Base-by-base conservation (phyloP, 1,140 invertebrate species). In the Ditylenchus dipsaci region DNA sequence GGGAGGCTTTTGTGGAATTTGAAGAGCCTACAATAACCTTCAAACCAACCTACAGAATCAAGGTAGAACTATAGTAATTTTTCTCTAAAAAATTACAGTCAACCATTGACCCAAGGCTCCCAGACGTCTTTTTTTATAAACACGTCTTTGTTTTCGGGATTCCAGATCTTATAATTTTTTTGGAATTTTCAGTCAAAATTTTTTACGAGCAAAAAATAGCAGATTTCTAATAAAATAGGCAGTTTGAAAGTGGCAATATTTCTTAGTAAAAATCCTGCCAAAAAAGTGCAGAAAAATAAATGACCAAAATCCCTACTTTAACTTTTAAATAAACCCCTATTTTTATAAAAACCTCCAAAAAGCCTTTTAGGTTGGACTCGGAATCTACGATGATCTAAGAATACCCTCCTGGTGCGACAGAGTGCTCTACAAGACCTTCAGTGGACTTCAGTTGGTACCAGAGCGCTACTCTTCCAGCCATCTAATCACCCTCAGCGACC, bases 31-130 rank as follows among this genome's bases (percentile, higher is more conserved):
- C 43, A 15, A 72, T 72, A 19, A 15, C 27, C 0, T 72, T 72
- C 43, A 72, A 73, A 38, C 71, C 71, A 1, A 69, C 69, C 33
- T 72, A 72, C 53, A 71, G 71, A 58, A 74, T 71, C 47, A 26
- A 68, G 71, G 71, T 72, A 30, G 13, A 33, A 21, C 8, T 67
- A 30, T 38, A 67, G 21, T 26, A 27, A 30, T 3, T 17, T 17
- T 17, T 30, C 17, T 27, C 33, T 11, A 38, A 57, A 57, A 43
- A 27, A 15, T 9, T 47, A 63, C 17, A 23, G 1, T 1, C 19
- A 62, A 62, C 19, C 9, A 15, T 21, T 17, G 27, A 43, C n/a
- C 9, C 60, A 43, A 1, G 15, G 60, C 26, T 8, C 60, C 30
- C 21, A 23, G 33, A 11, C 13, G 26, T 13, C n/a, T 19, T 19